Percentiles rank a stretch among this genome's conserved stretches.
phyloP scores from a whole-genome alignment of 30 jellyfish, hydroid and myxozoan species.

The Sanderia malayensis region DNA sequence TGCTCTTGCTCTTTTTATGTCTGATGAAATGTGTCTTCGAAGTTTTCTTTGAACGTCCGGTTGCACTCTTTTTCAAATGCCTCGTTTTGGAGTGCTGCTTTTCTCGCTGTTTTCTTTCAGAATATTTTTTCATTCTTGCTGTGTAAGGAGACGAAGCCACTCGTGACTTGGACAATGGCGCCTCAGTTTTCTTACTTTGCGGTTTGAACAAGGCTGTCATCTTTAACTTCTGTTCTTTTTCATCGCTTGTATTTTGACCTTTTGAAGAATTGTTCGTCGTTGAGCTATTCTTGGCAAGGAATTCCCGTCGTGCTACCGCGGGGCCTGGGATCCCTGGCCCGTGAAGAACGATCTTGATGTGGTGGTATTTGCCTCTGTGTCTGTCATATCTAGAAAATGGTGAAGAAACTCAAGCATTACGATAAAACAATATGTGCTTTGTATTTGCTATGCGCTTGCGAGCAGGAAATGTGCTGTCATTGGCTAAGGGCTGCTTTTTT shows the following conservation, averaged over 20 bases:
- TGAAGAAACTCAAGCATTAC: too few species aligned
- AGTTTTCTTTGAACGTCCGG: background rate
- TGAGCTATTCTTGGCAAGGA: background rate
- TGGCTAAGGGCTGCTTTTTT: too few species aligned
- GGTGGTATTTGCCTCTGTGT: conserved; percentile 56
- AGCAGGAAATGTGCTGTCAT: too few species aligned
- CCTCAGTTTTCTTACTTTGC: background rate
- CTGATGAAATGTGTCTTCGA: background rate
- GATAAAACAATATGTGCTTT: too few species aligned
- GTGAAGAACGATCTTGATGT: conserved; percentile 54
- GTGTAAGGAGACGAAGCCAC: background rate
- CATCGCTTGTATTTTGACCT: background rate
- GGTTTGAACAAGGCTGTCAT: too few species aligned
- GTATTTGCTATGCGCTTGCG: too few species aligned
- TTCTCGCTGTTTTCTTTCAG: background rate
- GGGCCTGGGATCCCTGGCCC: conserved; percentile 80
- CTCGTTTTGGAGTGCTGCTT: background rate
- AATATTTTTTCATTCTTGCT: background rate
- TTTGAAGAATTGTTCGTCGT: background rate
- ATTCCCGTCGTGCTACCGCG: conserved; percentile 47
- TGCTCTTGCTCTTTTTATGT: background rate
- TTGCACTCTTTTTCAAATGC: background rate
- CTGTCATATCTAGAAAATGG: conserved; percentile 53
- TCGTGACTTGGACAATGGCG: background rate
- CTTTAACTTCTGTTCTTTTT: background rate